Conservation (phyloP, 2,797 vertebrate genomes). For the Lagorchestes hirsutus region DNA sequence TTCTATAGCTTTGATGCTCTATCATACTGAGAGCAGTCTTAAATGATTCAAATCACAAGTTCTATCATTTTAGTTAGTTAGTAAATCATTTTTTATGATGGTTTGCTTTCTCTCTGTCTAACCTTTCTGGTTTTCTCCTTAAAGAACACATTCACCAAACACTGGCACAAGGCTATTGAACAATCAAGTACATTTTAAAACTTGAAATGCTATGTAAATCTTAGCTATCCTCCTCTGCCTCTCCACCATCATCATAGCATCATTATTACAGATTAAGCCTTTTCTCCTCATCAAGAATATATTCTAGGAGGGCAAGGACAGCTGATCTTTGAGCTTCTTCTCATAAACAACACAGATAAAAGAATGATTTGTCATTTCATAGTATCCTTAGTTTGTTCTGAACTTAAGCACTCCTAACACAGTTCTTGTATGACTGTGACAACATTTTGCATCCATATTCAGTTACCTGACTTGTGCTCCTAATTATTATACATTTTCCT, state of each 20-base stretch:
- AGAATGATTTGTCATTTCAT: neutral
- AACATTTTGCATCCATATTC: neutral
- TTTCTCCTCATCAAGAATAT: constrained; percentile 1
- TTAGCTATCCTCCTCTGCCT: neutral
- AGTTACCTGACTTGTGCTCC: neutral
- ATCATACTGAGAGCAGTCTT: neutral
- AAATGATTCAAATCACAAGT: neutral
- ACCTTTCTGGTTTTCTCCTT: neutral
- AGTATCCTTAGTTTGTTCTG: neutral
- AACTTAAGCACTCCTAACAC: neutral
- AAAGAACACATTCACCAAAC: neutral
- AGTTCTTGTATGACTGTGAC: neutral
- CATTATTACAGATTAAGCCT: neutral
- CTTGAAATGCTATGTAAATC: neutral
- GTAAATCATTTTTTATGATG: neutral
- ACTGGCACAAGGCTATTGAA: neutral
- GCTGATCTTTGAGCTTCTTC: neutral
- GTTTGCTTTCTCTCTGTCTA: neutral
- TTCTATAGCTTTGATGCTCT: neutral
- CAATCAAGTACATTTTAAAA: neutral
- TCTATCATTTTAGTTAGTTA: neutral
- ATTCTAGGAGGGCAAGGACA: neutral
- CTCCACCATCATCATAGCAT: neutral
- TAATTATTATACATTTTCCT: neutral
- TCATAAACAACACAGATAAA: neutral